A percentile compares a stretch with the other conserved stretches of the same genome.
phyloP scores from a whole-genome alignment of 2,888 invertebrate genomes.

The Microdon myrmicae region DNA sequence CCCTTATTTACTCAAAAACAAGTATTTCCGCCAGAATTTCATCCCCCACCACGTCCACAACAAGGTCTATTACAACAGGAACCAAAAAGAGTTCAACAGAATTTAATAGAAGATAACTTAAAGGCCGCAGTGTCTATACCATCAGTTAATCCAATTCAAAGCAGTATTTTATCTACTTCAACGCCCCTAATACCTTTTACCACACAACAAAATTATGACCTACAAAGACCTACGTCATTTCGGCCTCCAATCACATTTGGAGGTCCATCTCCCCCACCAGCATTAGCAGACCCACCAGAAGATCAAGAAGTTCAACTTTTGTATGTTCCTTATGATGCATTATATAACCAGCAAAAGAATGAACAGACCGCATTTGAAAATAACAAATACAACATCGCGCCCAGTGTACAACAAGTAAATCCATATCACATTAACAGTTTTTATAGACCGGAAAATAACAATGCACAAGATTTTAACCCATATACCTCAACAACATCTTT shows the following conservation, averaged over 20 bases:
- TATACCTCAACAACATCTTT: slow-evolving; percentile 59
- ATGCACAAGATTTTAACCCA: slow-evolving; percentile 54
- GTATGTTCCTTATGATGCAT: slow-evolving; percentile 83
- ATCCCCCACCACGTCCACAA: slow-evolving; percentile 57
- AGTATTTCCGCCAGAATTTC: slow-evolving; percentile 60
- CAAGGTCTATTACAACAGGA: slow-evolving; percentile 54
- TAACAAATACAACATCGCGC: slow-evolving; percentile 60
- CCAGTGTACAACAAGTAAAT: slow-evolving; percentile 63
- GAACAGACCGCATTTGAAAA: slow-evolving; percentile 56
- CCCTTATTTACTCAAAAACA: slow-evolving; percentile 59
- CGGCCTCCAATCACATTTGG: slow-evolving; percentile 48
- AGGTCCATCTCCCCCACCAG: slow-evolving; percentile 44
- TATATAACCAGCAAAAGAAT: slow-evolving; percentile 69
- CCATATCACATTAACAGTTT: slow-evolving; percentile 68
- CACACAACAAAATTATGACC: slow-evolving; percentile 56
- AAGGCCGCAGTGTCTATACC: slow-evolving; percentile 57
- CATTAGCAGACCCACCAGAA: slow-evolving; percentile 56
- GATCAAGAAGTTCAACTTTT: slow-evolving; percentile 80
- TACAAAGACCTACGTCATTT: slow-evolving; percentile 56
- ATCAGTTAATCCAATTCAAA: slow-evolving; percentile 58
- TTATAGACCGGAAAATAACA: slow-evolving; percentile 62
- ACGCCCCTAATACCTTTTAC: slow-evolving; percentile 60
- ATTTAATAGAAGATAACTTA: slow-evolving; percentile 60
- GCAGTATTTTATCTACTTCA: slow-evolving; percentile 58
- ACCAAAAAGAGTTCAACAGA: slow-evolving; percentile 61